A percentile compares a stretch with the other conserved stretches of the same genome.
Evolutionary conservation across 2,888 invertebrate species (phyloP).

Genomic region (Agrotis ipsilon): DNA sequence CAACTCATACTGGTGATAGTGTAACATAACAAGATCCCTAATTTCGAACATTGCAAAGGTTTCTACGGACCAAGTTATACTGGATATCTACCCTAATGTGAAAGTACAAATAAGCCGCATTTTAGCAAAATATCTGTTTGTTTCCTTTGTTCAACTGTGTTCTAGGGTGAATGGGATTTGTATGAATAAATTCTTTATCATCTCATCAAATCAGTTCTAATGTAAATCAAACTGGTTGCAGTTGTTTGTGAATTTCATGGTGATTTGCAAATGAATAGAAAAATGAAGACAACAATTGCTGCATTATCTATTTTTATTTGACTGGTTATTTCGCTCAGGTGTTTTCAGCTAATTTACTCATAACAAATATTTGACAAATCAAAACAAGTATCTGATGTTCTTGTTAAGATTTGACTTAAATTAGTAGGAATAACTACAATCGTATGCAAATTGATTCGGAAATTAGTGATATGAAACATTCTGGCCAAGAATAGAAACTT

Average conservation of each 20-base stretch:
- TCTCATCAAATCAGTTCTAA: slow-evolving; percentile 69
- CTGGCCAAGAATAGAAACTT: too few relatives aligned
- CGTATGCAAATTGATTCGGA: not conserved
- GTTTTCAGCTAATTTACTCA: not conserved
- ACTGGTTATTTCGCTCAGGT: not conserved
- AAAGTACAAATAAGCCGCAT: slow-evolving; percentile 69
- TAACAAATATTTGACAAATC: not conserved
- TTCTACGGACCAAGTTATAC: slow-evolving; percentile 6
- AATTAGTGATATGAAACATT: too few relatives aligned
- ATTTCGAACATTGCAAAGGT: not conserved
- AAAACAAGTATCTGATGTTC: not conserved
- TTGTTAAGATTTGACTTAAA: too few relatives aligned
- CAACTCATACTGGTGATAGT: not conserved
- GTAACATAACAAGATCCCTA: slow-evolving; percentile 14
- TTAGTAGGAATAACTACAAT: not conserved
- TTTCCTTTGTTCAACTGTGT: slow-evolving; percentile 71
- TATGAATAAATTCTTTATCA: slow-evolving; percentile 61
- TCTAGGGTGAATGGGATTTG: slow-evolving; percentile 67
- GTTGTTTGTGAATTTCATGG: slow-evolving; percentile 38
- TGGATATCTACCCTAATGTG: slow-evolving; percentile 30
- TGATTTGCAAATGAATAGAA: slow-evolving; percentile 20
- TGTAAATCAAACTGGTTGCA: slow-evolving; percentile 46
- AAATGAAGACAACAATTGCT: slow-evolving; percentile 6
- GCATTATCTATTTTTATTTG: not conserved
- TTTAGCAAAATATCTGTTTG: slow-evolving; percentile 76